Conservation (phyloP, 1,140 invertebrate genomes). For the Hylyphantes graminicola region DNA sequence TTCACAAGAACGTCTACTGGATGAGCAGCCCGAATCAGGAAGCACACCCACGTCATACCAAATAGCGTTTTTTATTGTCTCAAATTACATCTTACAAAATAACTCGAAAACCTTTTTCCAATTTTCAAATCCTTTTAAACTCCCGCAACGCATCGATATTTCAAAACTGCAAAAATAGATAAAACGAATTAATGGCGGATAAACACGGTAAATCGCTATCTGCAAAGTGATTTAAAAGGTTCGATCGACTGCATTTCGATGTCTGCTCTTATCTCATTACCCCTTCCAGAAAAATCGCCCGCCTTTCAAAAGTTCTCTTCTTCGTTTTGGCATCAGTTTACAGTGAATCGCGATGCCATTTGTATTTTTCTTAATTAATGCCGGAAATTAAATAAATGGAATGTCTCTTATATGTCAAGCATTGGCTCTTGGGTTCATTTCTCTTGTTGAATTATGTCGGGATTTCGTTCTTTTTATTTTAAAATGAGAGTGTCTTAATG, state of each 20-base stretch:
- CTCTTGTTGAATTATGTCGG: not conserved
- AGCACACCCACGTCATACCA: too few relatives aligned
- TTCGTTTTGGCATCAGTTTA: constrained; percentile 16
- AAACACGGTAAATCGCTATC: constrained; percentile 42
- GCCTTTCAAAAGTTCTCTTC: constrained; percentile 33
- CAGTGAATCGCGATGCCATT: constrained; percentile 69
- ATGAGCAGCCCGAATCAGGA: too few relatives aligned
- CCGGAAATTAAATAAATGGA: constrained; percentile 11
- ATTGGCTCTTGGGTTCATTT: not conserved
- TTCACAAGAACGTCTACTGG: too few relatives aligned
- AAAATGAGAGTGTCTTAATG: not conserved
- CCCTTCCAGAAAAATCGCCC: constrained; percentile 22
- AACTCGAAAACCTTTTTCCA: too few relatives aligned
- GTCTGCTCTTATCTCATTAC: constrained; percentile 43
- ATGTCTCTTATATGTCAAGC: not conserved
- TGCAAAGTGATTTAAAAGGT: constrained; percentile 30
- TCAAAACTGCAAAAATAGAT: constrained; percentile 21
- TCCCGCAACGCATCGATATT: not conserved
- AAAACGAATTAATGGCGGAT: constrained; percentile 38
- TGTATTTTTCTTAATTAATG: constrained; percentile 66
- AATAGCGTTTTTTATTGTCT: too few relatives aligned
- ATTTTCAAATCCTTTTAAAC: too few relatives aligned
- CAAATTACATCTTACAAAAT: too few relatives aligned
- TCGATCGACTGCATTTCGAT: constrained; percentile 37
- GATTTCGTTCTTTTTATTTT: constrained; percentile 9